These are phyloP conservation scores for Sesia apiformis DNA, from an alignment of 2,888 invertebrate species.

Conservation along the genomic window DNA sequence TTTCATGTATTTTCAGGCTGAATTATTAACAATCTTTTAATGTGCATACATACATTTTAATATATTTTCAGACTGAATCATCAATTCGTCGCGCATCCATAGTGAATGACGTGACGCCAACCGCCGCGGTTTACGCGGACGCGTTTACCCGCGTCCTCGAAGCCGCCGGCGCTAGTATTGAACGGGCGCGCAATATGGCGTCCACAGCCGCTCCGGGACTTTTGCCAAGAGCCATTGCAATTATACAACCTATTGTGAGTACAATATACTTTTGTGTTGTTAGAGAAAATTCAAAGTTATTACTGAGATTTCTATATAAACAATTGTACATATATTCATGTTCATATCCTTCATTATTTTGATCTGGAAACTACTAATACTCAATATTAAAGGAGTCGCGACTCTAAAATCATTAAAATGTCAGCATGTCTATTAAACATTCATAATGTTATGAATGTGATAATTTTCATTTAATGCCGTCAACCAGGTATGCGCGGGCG, in stretches of 20 bases:
- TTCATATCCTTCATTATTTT: too few species aligned
- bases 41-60: too few species aligned
- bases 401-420: too few species aligned
- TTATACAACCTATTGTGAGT: constrained; percentile 38
- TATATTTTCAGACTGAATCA: constrained; percentile 28
- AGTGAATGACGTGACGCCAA: constrained; percentile 12
- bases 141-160: constrained; percentile 50
- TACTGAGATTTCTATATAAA: too few species aligned
- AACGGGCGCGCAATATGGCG: not conserved
- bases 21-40: too few species aligned
- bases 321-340: too few species aligned
- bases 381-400: too few species aligned
- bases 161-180: constrained; percentile 37
- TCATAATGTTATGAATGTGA: not conserved
- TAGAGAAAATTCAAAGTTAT: too few species aligned
- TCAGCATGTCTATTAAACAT: not conserved
- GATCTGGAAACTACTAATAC: too few species aligned
- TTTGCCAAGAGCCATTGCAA: constrained; percentile 11
- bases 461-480: not conserved
- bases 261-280: not conserved
- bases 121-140: constrained; percentile 40
- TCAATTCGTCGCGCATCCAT: constrained; percentile 32
- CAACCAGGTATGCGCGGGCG: constrained; percentile 36
- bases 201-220: constrained; percentile 13
- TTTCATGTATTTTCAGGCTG: constrained; percentile 23